Conservation (phyloP, 2,797 vertebrate species). For the Brotula barbata region DNA sequence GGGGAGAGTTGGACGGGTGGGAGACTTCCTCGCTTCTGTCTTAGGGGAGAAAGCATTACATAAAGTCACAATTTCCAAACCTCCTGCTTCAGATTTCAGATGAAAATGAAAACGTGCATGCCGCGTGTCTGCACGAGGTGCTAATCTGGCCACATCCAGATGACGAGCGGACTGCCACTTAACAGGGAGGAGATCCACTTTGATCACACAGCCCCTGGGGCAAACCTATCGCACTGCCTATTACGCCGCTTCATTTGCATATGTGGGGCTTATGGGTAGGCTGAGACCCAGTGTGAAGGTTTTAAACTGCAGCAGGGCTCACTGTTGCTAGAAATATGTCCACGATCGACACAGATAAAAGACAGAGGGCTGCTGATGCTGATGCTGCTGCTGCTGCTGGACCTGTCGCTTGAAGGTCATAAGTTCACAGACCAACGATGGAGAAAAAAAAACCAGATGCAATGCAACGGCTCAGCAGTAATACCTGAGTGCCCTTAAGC, state of each 20-base stretch:
- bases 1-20: background rate
- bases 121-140: conserved; percentile 53
- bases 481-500: conserved; percentile 36
- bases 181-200: conserved; percentile 82
- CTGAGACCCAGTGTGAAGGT: conserved; percentile 72
- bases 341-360: conserved; percentile 45
- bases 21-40: conserved; percentile 46
- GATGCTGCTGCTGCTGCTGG: no score
- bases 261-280: conserved; percentile 72
- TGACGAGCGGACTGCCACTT: conserved; percentile 79
- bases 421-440: conserved; percentile 47
- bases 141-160: conserved; percentile 77
- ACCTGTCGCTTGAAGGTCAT: conserved; percentile 67
- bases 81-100: conserved; percentile 72
- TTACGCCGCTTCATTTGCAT: conserved; percentile 81
- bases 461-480: conserved; percentile 40
- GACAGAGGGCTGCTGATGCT: conserved; percentile 46
- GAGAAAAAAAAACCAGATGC: conserved; percentile 28
- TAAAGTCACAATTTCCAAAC: conserved; percentile 76
- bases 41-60: conserved; percentile 62
- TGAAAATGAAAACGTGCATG: conserved; percentile 64
- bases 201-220: conserved; percentile 76
- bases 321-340: conserved; percentile 58
- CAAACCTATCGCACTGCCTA: conserved; percentile 77
- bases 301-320: conserved; percentile 65